Base-by-base conservation (phyloP, 2,797 vertebrate species). In the Perodicticus potto region DNA sequence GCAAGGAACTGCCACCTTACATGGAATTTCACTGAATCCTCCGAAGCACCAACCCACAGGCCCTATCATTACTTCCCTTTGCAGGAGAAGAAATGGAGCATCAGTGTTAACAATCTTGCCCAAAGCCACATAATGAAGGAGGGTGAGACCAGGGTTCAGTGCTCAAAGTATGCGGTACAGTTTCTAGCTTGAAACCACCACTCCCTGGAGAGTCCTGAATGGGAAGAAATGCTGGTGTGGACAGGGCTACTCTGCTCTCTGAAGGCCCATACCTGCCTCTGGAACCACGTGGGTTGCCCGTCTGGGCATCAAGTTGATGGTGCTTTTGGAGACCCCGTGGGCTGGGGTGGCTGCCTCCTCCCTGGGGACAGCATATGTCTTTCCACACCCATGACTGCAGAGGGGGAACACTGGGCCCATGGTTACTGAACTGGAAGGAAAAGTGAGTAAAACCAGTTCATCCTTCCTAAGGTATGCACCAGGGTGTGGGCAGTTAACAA, bases 181-280 rank as follows among this genome's bases (percentile, higher is more conserved):
- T 25, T 27, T 69, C 29, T 87, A 23, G 23, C 76, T 74, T 34
- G 0, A 20, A 67, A 82, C 2, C 53, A 19, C 8, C 1, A 0
- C 63, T 63, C 29, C 1, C 6, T 17, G 25, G 59, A 22, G 45
- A 65, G 53, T 20, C 55, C 17, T 9, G 72, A 67, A 25, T 17
- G 5, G 34, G 2, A 22, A 69, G 29, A 74, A 59, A 73, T 2
- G 45, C 23, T 22, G 7, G 20, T 0, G 3, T 25, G 49, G 43
- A 53, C 0, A 40, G 4, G 0, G 10, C 37, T 11, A 32, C 0
- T 0, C 55, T n/a, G 2, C 29, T 27, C n/a, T 4, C 0, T 16
- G 86, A 23, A 40, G 23, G 45, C 2, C 25, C 2, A 1, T 27
- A 57, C 5, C 55, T 7, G 20, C 20, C 17, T 22, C 32, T 37